A percentile compares a stretch with the other conserved stretches of the same genome.
Evolutionary conservation across 1,140 invertebrate species (phyloP).

Genomic region (Drosophila saltans): DNA sequence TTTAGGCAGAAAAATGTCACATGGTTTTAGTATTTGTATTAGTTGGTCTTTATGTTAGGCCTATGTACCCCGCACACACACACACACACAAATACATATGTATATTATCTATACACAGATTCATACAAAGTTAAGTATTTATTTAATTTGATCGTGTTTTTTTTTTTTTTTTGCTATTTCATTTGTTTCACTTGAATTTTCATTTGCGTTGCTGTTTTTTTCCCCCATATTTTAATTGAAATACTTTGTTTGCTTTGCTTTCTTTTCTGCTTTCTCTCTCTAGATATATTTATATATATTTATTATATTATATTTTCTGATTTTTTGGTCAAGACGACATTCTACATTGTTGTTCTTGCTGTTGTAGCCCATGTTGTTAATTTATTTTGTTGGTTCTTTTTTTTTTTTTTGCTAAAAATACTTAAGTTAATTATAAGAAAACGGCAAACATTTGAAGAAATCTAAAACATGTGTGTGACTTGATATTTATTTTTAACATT

Average conservation of each 20-base stretch:
- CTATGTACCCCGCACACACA: not conserved
- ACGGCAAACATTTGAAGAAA: constrained; percentile 56
- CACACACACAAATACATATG: no score
- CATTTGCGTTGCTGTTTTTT: constrained; percentile 6
- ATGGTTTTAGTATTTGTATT: not conserved
- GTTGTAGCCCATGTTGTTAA: constrained; percentile 27
- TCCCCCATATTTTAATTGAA: constrained; percentile 58
- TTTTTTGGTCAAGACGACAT: constrained; percentile 22
- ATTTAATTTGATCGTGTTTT: constrained; percentile 1
- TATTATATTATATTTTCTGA: constrained; percentile 10
- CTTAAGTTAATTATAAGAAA: constrained; percentile 77
- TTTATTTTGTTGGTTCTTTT: constrained; percentile 29
- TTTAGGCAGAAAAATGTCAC: not conserved
- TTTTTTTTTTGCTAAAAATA: constrained; percentile 69
- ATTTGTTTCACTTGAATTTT: constrained; percentile 10
- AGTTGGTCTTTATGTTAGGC: not conserved
- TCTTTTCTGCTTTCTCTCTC: not conserved
- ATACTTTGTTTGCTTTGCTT: constrained; percentile 58
- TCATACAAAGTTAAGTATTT: no score
- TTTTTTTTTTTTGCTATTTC: not conserved
- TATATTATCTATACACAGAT: no score
- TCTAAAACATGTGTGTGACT: constrained; percentile 78
- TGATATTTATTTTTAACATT: constrained; percentile 75
- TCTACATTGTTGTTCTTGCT: constrained; percentile 27
- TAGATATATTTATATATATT: not conserved